Base-by-base conservation (phyloP, 2,888 invertebrate species). In the Drosophila colorata region DNA sequence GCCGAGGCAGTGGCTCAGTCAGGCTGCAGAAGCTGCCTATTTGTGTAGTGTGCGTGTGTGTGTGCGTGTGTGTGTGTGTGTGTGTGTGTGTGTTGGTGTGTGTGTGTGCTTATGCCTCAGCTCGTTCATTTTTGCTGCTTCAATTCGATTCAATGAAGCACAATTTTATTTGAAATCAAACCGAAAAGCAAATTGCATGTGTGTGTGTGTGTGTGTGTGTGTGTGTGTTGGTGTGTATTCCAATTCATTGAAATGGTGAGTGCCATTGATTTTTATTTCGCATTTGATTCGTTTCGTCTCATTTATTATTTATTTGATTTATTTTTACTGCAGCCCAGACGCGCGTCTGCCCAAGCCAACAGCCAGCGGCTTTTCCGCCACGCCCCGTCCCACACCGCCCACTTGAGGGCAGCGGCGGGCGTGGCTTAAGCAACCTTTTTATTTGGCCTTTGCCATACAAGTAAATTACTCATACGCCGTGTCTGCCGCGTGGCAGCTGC, bases 261-360 rank as follows among this genome's bases (percentile, higher is more conserved):
- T 79, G 83, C 71, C 83, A 87, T 87, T 83, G 88, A 87, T 83
- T 87, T 83, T 87, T 83, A 87, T 87, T 87, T 82, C 88, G 74
- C 88, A 83, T 87, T 83, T 83, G 80, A 83, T 83, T 83, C 83
- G 83, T 70, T 82, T 83, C 88, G 88, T 87, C 87, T 87, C 83
- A 82, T 82, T 85, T 83, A 87, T 83, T 83, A 83, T 83, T 83
- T 87, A 83, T 87, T 87, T 88, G 83, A 83, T 83, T 85, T 83
- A 83, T 87, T 85, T 85, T 71, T 69, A 77, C 86, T 84, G 69
- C 88, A 79, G 53, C 66, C 58, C 49, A 51, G 63, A 56, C 25
- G 56, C 48, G 46, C 60, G n/a, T 18, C 23, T 31, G 60, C 55
- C 58, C 25, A 55, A 33, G 28, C 9, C 57, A 11, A 1, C 33